A percentile compares a stretch with the other conserved stretches of the same genome.
Conservation (phyloP, 2,797 vertebrate genomes). For the Tokudaia muenninki region DNA sequence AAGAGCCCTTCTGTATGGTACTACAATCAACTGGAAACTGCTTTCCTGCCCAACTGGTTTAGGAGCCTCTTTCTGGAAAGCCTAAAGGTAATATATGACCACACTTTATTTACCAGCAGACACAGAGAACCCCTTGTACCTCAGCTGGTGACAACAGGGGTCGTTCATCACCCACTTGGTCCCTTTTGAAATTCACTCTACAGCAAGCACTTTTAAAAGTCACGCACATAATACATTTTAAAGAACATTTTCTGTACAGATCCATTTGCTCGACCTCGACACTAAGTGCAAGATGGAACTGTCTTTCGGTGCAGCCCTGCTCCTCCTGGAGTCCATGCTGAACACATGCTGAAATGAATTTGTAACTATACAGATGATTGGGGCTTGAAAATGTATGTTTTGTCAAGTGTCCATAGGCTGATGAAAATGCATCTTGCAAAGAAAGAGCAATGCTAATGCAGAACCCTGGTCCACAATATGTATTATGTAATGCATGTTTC, state of each 20-base stretch:
- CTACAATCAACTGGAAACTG: background rate
- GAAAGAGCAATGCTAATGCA: slow-evolving; percentile 67
- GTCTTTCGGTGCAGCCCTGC: background rate
- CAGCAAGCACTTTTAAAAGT: slow-evolving; percentile 71
- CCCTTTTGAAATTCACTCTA: slow-evolving; percentile 78
- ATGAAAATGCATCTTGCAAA: slow-evolving; percentile 73
- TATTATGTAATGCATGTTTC: slow-evolving; percentile 68
- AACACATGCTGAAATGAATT: background rate
- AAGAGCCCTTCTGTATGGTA: background rate
- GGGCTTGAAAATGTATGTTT: background rate
- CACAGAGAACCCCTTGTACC: slow-evolving; percentile 55
- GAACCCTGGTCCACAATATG: slow-evolving; percentile 62
- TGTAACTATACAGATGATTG: background rate
- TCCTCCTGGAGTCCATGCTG: background rate
- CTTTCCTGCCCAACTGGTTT: slow-evolving; percentile 20
- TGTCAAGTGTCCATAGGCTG: slow-evolving; percentile 13
- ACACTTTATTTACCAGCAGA: background rate
- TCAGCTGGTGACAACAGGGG: background rate
- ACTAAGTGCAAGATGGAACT: background rate
- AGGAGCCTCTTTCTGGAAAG: background rate
- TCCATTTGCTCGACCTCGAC: slow-evolving; percentile 41
- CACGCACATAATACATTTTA: slow-evolving; percentile 70
- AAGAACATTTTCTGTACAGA: slow-evolving; percentile 72
- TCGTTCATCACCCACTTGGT: slow-evolving; percentile 67
- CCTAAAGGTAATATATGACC: background rate